Percentiles rank a stretch among this genome's conserved stretches.
Conservation (phyloP, 2,797 vertebrate genomes). For the Chrosomus eos region DNA sequence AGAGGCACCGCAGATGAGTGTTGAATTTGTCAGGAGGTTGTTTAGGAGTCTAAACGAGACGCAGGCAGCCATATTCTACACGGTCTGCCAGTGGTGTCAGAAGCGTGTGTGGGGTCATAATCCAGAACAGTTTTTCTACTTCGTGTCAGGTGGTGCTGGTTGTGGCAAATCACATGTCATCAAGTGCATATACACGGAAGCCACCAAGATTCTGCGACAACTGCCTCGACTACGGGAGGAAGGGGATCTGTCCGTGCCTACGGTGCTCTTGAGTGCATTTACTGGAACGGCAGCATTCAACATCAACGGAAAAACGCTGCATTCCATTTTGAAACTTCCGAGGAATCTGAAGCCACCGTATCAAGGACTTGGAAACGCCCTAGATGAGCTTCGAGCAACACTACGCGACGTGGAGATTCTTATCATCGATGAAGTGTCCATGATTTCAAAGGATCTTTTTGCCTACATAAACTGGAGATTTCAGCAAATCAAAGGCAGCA, state of each 20-base stretch:
- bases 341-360: no score
- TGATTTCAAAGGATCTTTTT: no score
- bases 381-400: no score
- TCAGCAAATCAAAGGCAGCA: no score
- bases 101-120: neutral
- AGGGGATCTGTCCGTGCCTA: constrained; percentile 12
- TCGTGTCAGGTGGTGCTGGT: constrained; percentile 45
- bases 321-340: no score
- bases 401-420: no score
- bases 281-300: neutral
- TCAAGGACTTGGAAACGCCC: no score
- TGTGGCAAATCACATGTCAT: constrained; percentile 49
- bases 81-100: constrained; percentile 32
- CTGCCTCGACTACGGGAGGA: constrained; percentile 19
- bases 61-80: constrained; percentile 30
- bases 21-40: neutral
- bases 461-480: no score
- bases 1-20: neutral
- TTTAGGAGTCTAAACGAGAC: no score
- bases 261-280: constrained; percentile 51
- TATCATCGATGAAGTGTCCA: no score
- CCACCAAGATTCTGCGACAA: constrained; percentile 28
- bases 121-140: constrained; percentile 45
- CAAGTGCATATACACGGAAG: constrained; percentile 48
- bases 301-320: no score